Evolutionary conservation across 1,140 invertebrate species (phyloP).

Genomic region (Ptiloglossa arizonensis): DNA sequence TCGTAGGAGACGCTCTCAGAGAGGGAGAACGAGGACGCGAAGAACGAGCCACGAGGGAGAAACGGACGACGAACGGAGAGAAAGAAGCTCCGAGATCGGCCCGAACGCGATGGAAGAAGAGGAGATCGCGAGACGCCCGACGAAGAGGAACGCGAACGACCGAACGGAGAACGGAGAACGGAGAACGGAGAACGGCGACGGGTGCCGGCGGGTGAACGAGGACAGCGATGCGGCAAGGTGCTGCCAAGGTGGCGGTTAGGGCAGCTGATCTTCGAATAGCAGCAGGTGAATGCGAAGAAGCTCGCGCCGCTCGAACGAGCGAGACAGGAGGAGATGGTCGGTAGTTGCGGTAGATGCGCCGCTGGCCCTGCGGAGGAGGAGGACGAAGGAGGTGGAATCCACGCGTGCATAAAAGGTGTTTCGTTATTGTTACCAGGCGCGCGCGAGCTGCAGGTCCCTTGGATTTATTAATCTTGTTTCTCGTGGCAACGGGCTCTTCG

Average conservation of each 20-base stretch:
- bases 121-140: too few species aligned
- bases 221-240: slow-evolving; percentile 72
- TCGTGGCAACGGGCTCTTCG: slow-evolving; percentile 28
- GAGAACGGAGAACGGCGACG: slow-evolving; percentile 39
- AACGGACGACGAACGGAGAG: slow-evolving; percentile 10
- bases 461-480: slow-evolving; percentile 67
- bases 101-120: slow-evolving; percentile 10
- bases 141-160: too few species aligned
- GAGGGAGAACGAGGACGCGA: slow-evolving; percentile 30
- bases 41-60: slow-evolving; percentile 27
- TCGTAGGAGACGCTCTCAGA: slow-evolving; percentile 42
- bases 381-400: slow-evolving; percentile 71
- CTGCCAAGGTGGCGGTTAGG: slow-evolving; percentile 78
- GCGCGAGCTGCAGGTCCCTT: slow-evolving; percentile 47
- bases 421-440: slow-evolving; percentile 74
- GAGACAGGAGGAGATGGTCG: slow-evolving; percentile 41
- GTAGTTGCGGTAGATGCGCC: slow-evolving; percentile 56
- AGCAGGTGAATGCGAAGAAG: slow-evolving; percentile 79
- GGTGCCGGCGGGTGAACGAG: slow-evolving; percentile 49
- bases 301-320: slow-evolving; percentile 48
- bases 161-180: not conserved
- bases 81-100: slow-evolving; percentile 8
- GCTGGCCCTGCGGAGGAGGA: slow-evolving; percentile 68
- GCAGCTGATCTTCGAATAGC: slow-evolving; percentile 79
- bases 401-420: slow-evolving; percentile 77